Base-by-base conservation (phyloP, 1,140 invertebrate species). In the Neodiprion virginianus region DNA sequence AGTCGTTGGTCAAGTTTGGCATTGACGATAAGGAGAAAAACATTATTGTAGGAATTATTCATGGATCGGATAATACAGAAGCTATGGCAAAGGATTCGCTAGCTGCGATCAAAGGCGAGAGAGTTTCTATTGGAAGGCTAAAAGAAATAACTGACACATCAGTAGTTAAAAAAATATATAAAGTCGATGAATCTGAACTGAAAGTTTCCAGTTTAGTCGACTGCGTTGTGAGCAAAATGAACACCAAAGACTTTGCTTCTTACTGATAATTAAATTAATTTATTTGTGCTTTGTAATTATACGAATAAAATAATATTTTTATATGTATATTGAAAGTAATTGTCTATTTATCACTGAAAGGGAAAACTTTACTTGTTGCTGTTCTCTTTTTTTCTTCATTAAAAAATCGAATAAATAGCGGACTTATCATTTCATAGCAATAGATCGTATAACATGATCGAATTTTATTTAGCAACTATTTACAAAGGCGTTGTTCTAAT, bases 1-100 rank as follows among this genome's bases (percentile, higher is more conserved):
- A 91, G 77, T 92, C 93, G 72, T 84, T 95, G 66, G 85, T 82
- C 23, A 91, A 88, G 74, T 94, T 94, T 87, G 92, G 93, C 12
- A 89, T 93, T 69, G 85, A 89, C 69, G 91, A 92, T 48, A 83
- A 80, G 9, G 90, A 91, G 47, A 86, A 81, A 8, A 88, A 89
- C 73, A 80, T 94, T 69, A 77, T 94, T 23, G 80, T 93, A 48
- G 90, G 89, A 73, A 79, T 91, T n/a, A 80, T 94, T 74, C 78
- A 88, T 48, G 84, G 88, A 61, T 68, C 78, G 8, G 78, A 82
- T 10, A 83, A 87, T n/a, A 80, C 89, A 76, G 77, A 87, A 48
- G 78, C 78, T 50, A 74, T 77, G 28, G 75, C 82, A 48, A 76
- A 87, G 40, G 81, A 88, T 48, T 74, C 91, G 65, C 73, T 85